These are phyloP conservation scores for Petrosia ficiformis DNA, from an alignment of 37 sponge, comb jelly and placozoan genomes.

Conservation along the genomic window DNA sequence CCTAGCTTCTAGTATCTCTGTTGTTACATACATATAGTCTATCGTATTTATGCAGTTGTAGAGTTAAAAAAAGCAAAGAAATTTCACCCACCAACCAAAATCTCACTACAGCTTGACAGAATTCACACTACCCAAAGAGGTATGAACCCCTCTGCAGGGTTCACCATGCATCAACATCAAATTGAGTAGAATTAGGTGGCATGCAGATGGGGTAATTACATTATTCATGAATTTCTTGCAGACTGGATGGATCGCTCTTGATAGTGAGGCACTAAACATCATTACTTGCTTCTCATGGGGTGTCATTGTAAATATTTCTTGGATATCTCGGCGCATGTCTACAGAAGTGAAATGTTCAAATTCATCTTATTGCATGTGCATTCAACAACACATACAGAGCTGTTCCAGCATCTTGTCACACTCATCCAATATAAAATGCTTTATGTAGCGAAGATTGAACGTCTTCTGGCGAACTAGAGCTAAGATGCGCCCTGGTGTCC, in stretches of 20 bases:
- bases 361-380: not conserved
- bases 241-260: conserved; percentile 96
- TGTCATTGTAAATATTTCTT: conserved; percentile 94
- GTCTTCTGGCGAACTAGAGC: conserved; percentile 89
- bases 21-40: too few species aligned
- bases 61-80: too few species aligned
- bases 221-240: conserved; percentile 99
- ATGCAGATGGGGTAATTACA: conserved; percentile 65
- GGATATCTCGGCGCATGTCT: conserved; percentile 98
- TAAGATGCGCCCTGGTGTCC: conserved; percentile 92
- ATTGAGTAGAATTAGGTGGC: too few species aligned
- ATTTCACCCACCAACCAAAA: too few species aligned
- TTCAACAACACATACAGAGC: conserved; percentile 92
- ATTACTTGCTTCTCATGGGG: conserved; percentile 99
- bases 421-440: conserved; percentile 98
- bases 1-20: too few species aligned
- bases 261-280: conserved; percentile 99
- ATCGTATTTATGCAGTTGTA: too few species aligned
- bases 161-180: too few species aligned
- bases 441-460: conserved; percentile 90
- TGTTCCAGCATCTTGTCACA: conserved; percentile 98
- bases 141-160: too few species aligned
- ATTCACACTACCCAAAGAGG: too few species aligned
- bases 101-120: too few species aligned
- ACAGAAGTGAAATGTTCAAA: not conserved